A percentile compares a stretch with the other conserved stretches of the same genome.
phyloP scores from a whole-genome alignment of 2,797 vertebrate genomes.

The Labroides dimidiatus region DNA sequence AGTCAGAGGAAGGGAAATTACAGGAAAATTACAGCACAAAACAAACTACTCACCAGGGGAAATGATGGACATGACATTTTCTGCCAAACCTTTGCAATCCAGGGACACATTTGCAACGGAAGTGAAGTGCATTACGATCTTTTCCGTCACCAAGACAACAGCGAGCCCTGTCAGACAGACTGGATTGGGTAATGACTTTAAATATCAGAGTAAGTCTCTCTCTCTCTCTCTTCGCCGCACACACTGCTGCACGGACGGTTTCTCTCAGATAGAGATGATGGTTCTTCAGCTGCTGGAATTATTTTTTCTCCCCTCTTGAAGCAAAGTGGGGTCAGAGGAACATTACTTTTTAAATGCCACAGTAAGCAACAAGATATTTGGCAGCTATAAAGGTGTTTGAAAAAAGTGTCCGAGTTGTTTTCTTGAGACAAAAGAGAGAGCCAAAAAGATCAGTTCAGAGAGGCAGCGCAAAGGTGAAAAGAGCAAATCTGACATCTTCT shows the following conservation, averaged over 20 bases:
- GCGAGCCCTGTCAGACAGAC: constrained; percentile 54
- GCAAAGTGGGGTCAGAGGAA: constrained; percentile 54
- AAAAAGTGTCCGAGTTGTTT: constrained; percentile 49
- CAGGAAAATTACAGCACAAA: constrained; percentile 20
- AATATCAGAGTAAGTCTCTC: constrained; percentile 64
- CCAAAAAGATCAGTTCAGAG: constrained; percentile 38
- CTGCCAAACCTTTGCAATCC: constrained; percentile 40
- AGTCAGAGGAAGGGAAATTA: constrained; percentile 12
- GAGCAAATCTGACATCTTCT: constrained; percentile 64
- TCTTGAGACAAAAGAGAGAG: constrained; percentile 40
- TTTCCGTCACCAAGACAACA: constrained; percentile 68
- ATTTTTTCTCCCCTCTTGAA: constrained; percentile 33
- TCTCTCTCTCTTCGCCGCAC: not conserved
- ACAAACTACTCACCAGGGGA: constrained; percentile 26
- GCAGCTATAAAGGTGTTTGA: constrained; percentile 41
- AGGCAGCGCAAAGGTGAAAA: constrained; percentile 56
- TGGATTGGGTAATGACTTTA: constrained; percentile 71
- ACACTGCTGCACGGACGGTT: constrained; percentile 5
- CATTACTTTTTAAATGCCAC: constrained; percentile 68
- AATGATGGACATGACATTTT: constrained; percentile 76
- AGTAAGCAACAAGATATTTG: constrained; percentile 43
- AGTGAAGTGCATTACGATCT: constrained; percentile 48
- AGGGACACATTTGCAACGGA: constrained; percentile 48
- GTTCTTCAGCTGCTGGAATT: constrained; percentile 43
- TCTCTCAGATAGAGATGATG: constrained; percentile 54